Evolutionary conservation across 2,797 vertebrate genomes (phyloP).

Genomic region (Discoglossus pictus): DNA sequence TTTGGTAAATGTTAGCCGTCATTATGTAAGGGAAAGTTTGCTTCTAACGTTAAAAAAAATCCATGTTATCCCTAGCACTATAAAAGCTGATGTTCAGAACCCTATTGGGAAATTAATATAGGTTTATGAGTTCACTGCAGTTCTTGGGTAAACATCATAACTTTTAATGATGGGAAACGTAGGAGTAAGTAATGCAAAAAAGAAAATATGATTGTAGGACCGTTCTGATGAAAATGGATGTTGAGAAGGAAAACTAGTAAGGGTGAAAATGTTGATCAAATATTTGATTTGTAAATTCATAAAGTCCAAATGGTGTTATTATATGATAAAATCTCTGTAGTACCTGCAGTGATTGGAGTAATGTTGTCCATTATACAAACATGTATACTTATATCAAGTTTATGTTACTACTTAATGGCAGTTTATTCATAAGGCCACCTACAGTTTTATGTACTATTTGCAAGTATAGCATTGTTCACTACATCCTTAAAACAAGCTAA

Average conservation of each 20-base stretch:
- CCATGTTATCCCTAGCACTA: conserved; percentile 57
- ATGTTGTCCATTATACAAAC: conserved; percentile 2
- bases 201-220: conserved; percentile 46
- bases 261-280: conserved; percentile 1
- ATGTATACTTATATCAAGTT: background rate
- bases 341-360: conserved; percentile 6
- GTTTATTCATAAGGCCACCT: too few relatives aligned
- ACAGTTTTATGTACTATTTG: too few relatives aligned
- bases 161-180: conserved; percentile 78
- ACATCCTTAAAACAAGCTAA: too few relatives aligned
- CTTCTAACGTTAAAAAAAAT: conserved; percentile 58
- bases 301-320: conserved; percentile 1
- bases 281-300: conserved; percentile 3
- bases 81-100: conserved; percentile 71
- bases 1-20: background rate
- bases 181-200: conserved; percentile 55
- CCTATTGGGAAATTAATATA: conserved; percentile 70
- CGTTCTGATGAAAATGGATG: conserved; percentile 33
- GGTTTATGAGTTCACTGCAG: conserved; percentile 74
- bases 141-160: conserved; percentile 76
- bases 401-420: background rate
- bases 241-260: conserved; percentile 25
- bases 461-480: too few relatives aligned
- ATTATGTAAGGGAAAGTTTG: conserved; percentile 55
- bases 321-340: background rate